These are phyloP conservation scores for Zeugodacus cucurbitae DNA, from an alignment of 1,140 invertebrate genomes.

Conservation along the genomic window DNA sequence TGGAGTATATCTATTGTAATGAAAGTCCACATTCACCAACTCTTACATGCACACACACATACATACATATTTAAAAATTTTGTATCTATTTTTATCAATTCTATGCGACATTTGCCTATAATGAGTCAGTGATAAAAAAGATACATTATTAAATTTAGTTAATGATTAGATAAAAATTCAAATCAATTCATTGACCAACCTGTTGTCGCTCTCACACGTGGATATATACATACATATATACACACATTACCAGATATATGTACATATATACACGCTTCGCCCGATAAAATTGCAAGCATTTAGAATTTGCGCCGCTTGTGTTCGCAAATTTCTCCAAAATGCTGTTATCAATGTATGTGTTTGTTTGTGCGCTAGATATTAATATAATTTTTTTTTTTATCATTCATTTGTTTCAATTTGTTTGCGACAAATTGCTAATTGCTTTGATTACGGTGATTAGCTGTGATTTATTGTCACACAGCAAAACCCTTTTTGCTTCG, in stretches of 20 bases:
- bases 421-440: no score
- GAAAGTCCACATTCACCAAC: background rate
- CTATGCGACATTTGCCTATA: background rate
- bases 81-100: background rate
- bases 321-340: background rate
- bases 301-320: background rate
- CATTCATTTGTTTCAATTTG: no score
- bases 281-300: background rate
- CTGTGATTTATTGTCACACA: no score
- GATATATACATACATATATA: background rate
- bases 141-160: background rate
- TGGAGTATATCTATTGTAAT: background rate
- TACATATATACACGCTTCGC: no score
- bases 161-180: constrained; percentile 23
- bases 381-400: no score
- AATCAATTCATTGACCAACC: background rate
- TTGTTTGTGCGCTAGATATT: no score
- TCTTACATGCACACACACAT: background rate
- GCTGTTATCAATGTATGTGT: background rate
- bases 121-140: background rate
- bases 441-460: no score
- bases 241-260: background rate
- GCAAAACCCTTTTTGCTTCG: no score
- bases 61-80: background rate
- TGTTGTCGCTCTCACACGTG: background rate